Evolutionary conservation across 2,888 invertebrate species (phyloP), one percentile per base, ranked within the genome.

Genomic region (Cheilosia soror): DNA sequence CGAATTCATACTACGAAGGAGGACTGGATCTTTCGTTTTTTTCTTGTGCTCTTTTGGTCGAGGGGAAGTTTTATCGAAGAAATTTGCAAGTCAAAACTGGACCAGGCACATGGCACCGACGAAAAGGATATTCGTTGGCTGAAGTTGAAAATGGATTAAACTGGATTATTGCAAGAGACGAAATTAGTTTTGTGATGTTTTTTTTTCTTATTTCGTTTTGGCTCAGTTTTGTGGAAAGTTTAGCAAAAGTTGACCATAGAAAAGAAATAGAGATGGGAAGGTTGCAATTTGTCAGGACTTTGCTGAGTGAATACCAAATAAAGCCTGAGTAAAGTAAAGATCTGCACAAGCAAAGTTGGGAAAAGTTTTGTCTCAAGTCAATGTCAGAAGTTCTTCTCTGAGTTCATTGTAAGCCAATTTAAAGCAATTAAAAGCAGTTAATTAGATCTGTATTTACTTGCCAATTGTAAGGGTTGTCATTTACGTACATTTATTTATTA

Each of bases 81-180:
- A 27, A 60, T 76, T 60, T 53, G 33, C 49, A 40, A 58, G 31
- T 42, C 55, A 37, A 29, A 31, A 42, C 15, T 15, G 25, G 27
- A 42, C 42, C 44, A 7, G 25, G 44, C 1, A 44, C 27, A 15
- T 51, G 44, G 5, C 29, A 31, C 2, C 37, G 57, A 65, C 37
- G 57, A 65, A 66, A 55, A 29, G 47, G 44, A 57, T 15, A 9
- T 20, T 47, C 37, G 13, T 20, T 31, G 11, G 51, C 25, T 31
- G 53, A 4, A 51, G 72, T 20, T 13, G 29, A 29, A 75, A 75
- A 44, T 44, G 40, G 68, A 69, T 68, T 68, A 62, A 69, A 77
- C 33, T 62, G 51, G 68, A 77, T 53, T 77, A 15, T 25, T 42
- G 33, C 55, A 53, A 27, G 51, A 69, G 53, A 37, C 66, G 33